These are phyloP conservation scores for Diarsia mendica DNA, from an alignment of 2,888 invertebrate species.

Conservation along the genomic window DNA sequence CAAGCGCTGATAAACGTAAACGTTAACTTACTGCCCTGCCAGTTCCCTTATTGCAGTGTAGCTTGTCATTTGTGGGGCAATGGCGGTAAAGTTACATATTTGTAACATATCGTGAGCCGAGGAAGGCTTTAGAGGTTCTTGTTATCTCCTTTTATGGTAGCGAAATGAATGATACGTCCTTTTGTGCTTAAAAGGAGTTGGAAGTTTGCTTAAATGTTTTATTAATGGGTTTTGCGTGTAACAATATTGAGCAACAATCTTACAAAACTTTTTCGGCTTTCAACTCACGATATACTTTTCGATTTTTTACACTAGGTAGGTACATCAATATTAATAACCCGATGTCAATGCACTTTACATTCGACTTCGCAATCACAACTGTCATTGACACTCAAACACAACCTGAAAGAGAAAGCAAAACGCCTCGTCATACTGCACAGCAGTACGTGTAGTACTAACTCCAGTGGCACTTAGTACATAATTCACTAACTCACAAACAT, in stretches of 20 bases:
- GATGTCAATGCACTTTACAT: constrained; percentile 36
- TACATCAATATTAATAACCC: background rate
- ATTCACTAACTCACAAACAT: constrained; percentile 41
- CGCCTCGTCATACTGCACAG: constrained; percentile 23
- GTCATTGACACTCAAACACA: constrained; percentile 48
- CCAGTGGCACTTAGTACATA: constrained; percentile 20
- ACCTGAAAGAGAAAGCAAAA: constrained; percentile 49
- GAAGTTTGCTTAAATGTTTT: constrained; percentile 14
- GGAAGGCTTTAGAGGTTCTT: constrained; percentile 21
- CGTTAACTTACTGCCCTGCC: constrained; percentile 50
- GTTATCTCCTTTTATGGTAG: constrained; percentile 31
- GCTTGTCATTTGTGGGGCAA: constrained; percentile 62
- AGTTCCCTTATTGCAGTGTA: constrained; percentile 60
- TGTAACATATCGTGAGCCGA: constrained; percentile 53
- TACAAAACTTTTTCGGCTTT: background rate
- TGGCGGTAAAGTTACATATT: constrained; percentile 55
- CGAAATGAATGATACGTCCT: constrained; percentile 11
- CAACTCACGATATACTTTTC: background rate
- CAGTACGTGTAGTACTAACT: constrained; percentile 22
- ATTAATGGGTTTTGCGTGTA: constrained; percentile 7
- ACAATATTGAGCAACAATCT: background rate
- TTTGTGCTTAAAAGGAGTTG: constrained; percentile 1
- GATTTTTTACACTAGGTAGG: background rate
- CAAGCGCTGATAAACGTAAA: constrained; percentile 68
- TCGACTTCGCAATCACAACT: constrained; percentile 20